Base-by-base conservation (phyloP, 1,140 invertebrate species). In the Rhagoletis zephyria region DNA sequence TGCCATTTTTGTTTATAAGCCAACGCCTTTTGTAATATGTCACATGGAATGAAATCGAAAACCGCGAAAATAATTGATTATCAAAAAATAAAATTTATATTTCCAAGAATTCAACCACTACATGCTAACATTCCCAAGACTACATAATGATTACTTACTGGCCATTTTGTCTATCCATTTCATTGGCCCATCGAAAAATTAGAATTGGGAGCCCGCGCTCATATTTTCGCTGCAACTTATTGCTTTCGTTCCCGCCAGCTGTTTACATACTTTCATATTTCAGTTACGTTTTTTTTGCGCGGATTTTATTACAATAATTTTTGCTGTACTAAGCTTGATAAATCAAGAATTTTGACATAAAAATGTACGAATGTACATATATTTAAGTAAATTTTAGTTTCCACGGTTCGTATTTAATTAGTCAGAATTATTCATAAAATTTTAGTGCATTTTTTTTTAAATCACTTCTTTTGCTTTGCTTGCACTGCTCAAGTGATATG, bases 21-120 rank as follows among this genome's bases (percentile, higher is more conserved):
- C 5, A 10, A 56, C 2, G 3, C 1, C 9, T 42, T 74, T 74
- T 10, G 12, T 16, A 74, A 74, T 74, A 45, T 6, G 42, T 14
- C 67, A 74, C 67, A 81, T 56, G 48, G n/a, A 56, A 81, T 56
- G 74, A 81, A 81, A 81, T 81, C 45, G 19, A 19, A 81, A 48
- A 42, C 74, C 74, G 56, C 48, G 56, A 56, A 81, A 81, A 81
- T 81, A 81, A 81, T 81, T 56, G 74, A 81, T 81, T 81, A 81
- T 81, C 45, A 5, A 81, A 81, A 81, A 56, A 81, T 9, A 48
- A 56, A 48, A 81, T 30, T 30, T 30, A 30, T 30, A 30, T 81
- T 81, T 81, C 74, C n/a, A 0, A 56, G 74, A 81, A 81, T 30
- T 81, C 19, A 56, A 6, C 5, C n/a, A 56, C 19, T 81, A 56